Evolutionary conservation across 2,888 invertebrate genomes (phyloP), one percentile per base, ranked within the genome.

Genomic region (Branchipolynoe longqiensis): DNA sequence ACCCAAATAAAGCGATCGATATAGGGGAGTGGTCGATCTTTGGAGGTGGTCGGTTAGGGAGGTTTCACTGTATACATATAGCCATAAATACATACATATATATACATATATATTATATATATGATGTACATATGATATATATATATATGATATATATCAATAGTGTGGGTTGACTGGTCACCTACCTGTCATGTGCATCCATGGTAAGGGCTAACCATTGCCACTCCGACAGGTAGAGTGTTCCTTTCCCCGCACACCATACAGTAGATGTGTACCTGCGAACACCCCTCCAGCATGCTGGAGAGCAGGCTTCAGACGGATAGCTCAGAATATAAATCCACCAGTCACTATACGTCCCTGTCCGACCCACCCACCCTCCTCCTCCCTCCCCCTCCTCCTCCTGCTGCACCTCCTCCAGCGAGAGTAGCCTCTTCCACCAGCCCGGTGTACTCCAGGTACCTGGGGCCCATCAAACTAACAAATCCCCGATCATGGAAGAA

Each of bases 341-440:
- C 69, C 38, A 69, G 69, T 69, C 69, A 69, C 69, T 38, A 33
- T n/a, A n/a, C 33, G 69, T 69, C 69, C 69, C 69, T 69, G 69
- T 69, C 69, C 38, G 36, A 25, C 69, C 36, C 22, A 33, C 38
- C 69, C 69, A 14, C 38, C 6, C 33, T 69, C 69, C 38, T 69
- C 33, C 38, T 38, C 33, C 18, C 8, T 48, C 8, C 48, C 18
- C 48, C 38, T 69, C 14, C 69, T 69, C 33, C 62, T 62, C 62
- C 62, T 62, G 28, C 62, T 62, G 28, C 25, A 14, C 62, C 31
- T 31, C 31, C 14, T n/a, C n/a, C n/a, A n/a, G n/a, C n/a, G n/a
- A n/a, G n/a, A n/a, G n/a, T n/a, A n/a, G n/a, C n/a, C n/a, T n/a
- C n/a, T n/a, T n/a, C n/a, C n/a, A n/a, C n/a, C n/a, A n/a, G n/a